These are phyloP conservation scores for Coenonympha arcania DNA, from an alignment of 2,888 invertebrate genomes.

Conservation along the genomic window DNA sequence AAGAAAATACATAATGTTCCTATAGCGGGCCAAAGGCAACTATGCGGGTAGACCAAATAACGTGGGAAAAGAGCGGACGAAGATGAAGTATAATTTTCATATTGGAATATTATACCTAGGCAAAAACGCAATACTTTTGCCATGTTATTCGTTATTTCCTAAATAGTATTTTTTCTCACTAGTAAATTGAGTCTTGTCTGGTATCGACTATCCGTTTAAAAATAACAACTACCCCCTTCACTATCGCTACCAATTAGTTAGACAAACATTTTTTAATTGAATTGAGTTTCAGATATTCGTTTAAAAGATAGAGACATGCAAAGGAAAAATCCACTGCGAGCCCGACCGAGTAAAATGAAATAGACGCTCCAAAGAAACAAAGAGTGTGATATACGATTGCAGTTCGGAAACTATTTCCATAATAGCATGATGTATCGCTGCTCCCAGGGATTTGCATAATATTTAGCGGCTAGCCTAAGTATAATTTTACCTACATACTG, in stretches of 20 bases:
- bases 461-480: too few species aligned
- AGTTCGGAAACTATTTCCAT: slow-evolving; percentile 58
- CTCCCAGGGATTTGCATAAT: slow-evolving; percentile 6
- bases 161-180: too few species aligned
- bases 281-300: slow-evolving; percentile 5
- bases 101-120: too few species aligned
- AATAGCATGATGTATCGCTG: slow-evolving; percentile 42
- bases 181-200: too few species aligned
- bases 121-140: too few species aligned
- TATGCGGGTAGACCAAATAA: too few species aligned
- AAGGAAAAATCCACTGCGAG: slow-evolving; percentile 1
- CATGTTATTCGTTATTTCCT: too few species aligned
- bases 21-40: too few species aligned
- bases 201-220: background rate
- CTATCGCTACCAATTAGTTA: background rate
- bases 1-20: too few species aligned
- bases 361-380: slow-evolving; percentile 46
- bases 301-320: slow-evolving; percentile 5
- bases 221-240: slow-evolving; percentile 6
- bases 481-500: background rate
- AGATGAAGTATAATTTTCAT: too few species aligned
- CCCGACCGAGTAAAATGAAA: slow-evolving; percentile 34
- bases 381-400: slow-evolving; percentile 48
- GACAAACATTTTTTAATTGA: slow-evolving; percentile 2
- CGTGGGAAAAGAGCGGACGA: too few species aligned